Conservation (phyloP, 2,888 invertebrate species). For the Lasioglossum vierecki region DNA sequence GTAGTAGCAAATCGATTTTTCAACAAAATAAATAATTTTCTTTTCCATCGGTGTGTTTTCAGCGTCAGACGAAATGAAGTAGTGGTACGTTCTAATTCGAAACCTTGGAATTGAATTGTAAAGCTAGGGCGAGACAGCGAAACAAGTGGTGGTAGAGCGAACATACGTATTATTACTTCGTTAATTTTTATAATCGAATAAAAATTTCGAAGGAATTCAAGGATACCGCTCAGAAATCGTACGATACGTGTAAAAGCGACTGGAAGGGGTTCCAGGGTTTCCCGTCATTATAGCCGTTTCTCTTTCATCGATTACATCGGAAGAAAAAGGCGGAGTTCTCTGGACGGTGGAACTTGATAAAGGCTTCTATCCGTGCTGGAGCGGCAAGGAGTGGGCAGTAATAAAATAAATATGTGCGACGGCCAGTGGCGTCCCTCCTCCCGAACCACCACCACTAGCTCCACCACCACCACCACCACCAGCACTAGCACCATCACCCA, state of each 20-base stretch:
- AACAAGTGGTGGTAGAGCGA: not conserved
- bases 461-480: slow-evolving; percentile 7
- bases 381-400: slow-evolving; percentile 68
- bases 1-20: too few species aligned
- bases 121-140: not conserved
- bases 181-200: not conserved
- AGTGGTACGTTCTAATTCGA: not conserved
- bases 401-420: slow-evolving; percentile 77
- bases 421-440: slow-evolving; percentile 41
- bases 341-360: slow-evolving; percentile 68
- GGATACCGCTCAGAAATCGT: not conserved
- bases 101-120: not conserved
- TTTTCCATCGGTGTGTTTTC: too few species aligned
- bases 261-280: not conserved
- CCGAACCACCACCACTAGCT: not conserved
- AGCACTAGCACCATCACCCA: slow-evolving; percentile 40
- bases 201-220: not conserved
- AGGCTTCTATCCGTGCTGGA: slow-evolving; percentile 69
- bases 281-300: slow-evolving; percentile 9
- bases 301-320: slow-evolving; percentile 62
- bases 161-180: not conserved
- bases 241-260: not conserved
- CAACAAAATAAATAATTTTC: too few species aligned
- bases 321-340: slow-evolving; percentile 70
- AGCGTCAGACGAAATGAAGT: not conserved